Evolutionary conservation across 2,888 invertebrate genomes (phyloP), one percentile per base, ranked within the genome.

Genomic region (Rhyacophila evoluta): DNA sequence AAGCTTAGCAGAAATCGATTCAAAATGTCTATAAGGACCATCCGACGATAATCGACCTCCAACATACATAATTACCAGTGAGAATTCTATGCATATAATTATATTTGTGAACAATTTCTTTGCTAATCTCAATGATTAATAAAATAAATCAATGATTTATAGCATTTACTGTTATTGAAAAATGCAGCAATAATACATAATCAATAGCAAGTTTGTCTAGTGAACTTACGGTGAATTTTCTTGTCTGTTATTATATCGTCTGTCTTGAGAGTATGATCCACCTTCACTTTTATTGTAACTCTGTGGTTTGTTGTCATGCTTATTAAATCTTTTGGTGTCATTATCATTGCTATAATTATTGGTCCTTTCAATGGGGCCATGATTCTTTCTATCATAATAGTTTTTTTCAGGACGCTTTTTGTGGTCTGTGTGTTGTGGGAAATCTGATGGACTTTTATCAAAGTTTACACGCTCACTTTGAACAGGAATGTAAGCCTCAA

Each of bases 371-470:
- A 10, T 19, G 19, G 55, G 19, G 55, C 55, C 19, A 8, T 55
- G 55, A 55, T 55, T 55, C 55, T 55, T 55, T 55, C 10, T 55
- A 19, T 55, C 55, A 10, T 55, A 55, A 55, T 55, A 55, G 10
- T 55, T 55, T 19, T 55, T 55, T 10, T 55, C 55, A 8, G 55
- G 55, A 55, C 55, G 55, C 10, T 55, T 55, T 55, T 55, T 55
- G 19, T 55, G 19, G 1, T 55, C 55, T 19, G 15, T 19, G 8
- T 55, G 55, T 19, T 55, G 55, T 2, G 8, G 10, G 10, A 19
- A 15, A 2, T 55, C 12, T 8, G 55, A 19, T 25, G 25, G 19
- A 55, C 8, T 55, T 55, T 55, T 10, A 8, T 8, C 55, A 55
- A 19, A 25, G 10, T 55, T 8, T 1, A 19, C 19, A 1, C 4